Percentiles rank a stretch among this genome's conserved stretches.
Evolutionary conservation across 2,888 invertebrate species (phyloP).

Genomic region (Drosophila peninsularis): DNA sequence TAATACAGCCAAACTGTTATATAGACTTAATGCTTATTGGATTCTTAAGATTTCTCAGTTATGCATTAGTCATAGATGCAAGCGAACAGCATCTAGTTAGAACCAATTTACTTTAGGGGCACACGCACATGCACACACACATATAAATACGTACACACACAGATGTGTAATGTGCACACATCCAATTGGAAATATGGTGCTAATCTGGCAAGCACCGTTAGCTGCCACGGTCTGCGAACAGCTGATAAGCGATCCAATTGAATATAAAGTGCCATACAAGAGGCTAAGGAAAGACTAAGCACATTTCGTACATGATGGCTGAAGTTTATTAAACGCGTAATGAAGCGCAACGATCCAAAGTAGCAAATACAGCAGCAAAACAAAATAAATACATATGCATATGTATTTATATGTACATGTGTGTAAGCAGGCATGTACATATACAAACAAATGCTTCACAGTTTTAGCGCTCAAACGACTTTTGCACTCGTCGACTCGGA

Average conservation of each 20-base stretch:
- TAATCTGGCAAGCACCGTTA: slow-evolving; percentile 39
- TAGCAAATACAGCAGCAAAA: slow-evolving; percentile 5
- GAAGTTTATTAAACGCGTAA: slow-evolving; percentile 28
- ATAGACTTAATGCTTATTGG: too few species aligned
- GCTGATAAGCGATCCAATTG: slow-evolving; percentile 51
- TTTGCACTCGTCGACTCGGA: slow-evolving; percentile 61
- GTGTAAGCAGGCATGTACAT: neutral
- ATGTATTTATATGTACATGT: neutral
- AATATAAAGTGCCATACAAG: neutral
- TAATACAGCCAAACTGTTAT: neutral
- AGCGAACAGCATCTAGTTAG: neutral
- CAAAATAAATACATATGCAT: slow-evolving; percentile 3
- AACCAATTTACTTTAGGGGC: neutral
- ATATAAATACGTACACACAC: too few species aligned
- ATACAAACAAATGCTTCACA: slow-evolving; percentile 32
- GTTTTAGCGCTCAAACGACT: slow-evolving; percentile 53
- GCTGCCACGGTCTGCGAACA: slow-evolving; percentile 9
- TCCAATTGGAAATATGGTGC: slow-evolving; percentile 30
- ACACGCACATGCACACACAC: neutral
- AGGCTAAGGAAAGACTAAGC: slow-evolving; percentile 9
- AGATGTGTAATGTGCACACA: neutral
- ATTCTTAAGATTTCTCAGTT: neutral
- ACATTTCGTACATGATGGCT: slow-evolving; percentile 18
- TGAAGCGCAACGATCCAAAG: slow-evolving; percentile 40
- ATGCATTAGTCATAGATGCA: slow-evolving; percentile 47